phyloP scores from a whole-genome alignment of 2,797 vertebrate species.

The Eutrigla gurnardus region DNA sequence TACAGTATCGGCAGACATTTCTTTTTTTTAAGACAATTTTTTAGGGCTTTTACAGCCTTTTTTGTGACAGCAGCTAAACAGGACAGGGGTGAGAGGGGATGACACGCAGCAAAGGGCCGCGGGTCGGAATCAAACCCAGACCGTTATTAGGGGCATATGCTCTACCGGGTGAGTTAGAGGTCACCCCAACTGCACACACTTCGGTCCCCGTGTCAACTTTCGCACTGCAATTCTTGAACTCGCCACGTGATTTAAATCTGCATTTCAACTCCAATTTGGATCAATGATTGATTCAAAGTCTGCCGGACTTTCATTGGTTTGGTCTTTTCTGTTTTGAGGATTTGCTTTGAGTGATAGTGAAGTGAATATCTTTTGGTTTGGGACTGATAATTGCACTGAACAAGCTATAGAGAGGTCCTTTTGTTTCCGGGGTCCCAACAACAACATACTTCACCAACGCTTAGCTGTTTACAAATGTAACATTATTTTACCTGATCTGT shows the following conservation, averaged over 20 bases:
- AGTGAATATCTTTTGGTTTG: neutral
- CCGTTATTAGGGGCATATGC: too few species aligned
- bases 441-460: too few species aligned
- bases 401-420: neutral
- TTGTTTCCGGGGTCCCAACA: too few species aligned
- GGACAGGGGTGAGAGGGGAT: neutral
- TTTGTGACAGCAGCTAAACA: neutral
- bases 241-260: neutral
- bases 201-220: neutral
- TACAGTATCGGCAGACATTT: conserved; percentile 18
- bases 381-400: neutral
- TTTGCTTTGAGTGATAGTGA: neutral
- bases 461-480: too few species aligned
- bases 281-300: neutral
- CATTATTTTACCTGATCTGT: too few species aligned
- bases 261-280: neutral
- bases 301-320: neutral
- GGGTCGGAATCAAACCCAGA: too few species aligned
- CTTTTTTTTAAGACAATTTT: neutral
- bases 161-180: too few species aligned
- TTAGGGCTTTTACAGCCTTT: neutral
- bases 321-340: neutral
- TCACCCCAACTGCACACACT: too few species aligned
- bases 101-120: neutral
- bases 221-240: neutral